A percentile compares a stretch with the other conserved stretches of the same genome.
phyloP scores from a whole-genome alignment of 2,888 invertebrate genomes.

The Stenolophus ochropezus region DNA sequence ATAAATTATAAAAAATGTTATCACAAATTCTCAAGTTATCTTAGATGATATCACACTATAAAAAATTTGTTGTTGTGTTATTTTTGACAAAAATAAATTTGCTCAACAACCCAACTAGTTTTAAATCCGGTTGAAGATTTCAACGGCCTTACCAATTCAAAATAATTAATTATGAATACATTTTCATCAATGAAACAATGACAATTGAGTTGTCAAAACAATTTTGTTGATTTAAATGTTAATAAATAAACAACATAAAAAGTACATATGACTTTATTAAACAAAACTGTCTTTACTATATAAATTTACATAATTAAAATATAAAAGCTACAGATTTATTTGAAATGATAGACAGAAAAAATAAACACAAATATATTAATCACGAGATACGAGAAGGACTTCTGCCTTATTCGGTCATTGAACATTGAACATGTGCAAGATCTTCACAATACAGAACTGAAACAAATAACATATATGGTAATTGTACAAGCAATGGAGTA shows the following conservation, averaged over 20 bases:
- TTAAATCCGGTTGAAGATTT: conserved; percentile 31
- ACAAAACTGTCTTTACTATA: neutral
- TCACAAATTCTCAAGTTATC: conserved; percentile 14
- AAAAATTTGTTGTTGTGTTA: conserved; percentile 27
- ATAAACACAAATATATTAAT: neutral
- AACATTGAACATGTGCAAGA: neutral
- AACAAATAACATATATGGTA: conserved; percentile 8
- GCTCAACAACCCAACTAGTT: conserved; percentile 17
- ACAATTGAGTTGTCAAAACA: neutral
- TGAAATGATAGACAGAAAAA: neutral
- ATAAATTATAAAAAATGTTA: conserved; percentile 26
- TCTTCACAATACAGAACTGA: conserved; percentile 2
- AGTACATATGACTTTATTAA: neutral
- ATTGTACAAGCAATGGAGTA: too few relatives aligned
- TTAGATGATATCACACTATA: conserved; percentile 22
- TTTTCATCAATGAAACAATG: conserved; percentile 21
- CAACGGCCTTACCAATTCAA: conserved; percentile 1
- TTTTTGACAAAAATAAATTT: conserved; percentile 33
- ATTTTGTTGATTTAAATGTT: neutral
- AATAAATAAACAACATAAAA: neutral
- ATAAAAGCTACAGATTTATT: neutral
- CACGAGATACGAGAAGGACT: neutral
- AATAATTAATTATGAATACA: neutral
- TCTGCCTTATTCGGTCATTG: neutral
- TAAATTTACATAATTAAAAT: conserved; percentile 9